Base-by-base conservation (phyloP, 1,140 invertebrate genomes). In the Phymorhynchus buccinoides region DNA sequence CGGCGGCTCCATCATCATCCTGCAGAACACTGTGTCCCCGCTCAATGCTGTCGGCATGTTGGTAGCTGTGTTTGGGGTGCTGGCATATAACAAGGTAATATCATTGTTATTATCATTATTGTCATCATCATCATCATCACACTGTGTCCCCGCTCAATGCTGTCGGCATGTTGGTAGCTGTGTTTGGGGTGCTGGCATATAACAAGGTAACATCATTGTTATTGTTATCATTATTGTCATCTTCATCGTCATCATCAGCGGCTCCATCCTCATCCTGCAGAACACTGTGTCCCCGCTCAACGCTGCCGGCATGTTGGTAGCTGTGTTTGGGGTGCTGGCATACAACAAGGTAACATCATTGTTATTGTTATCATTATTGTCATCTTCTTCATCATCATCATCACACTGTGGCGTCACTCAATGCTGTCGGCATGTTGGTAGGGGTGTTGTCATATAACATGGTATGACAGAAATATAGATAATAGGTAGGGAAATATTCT, bases 311-410 rank as follows among this genome's bases (percentile, higher is more conserved):
- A 99, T 99, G 98, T 93, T 96, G 44, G 90, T 98, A 84, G 98
- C 98, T 4, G 96, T 98, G 85, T 94, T 96, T 82, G 98, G 98
- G 44, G 98, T 99, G 37, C 94, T 99, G 18, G 95, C 95, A 78
- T 99, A 99, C 93, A 99, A 99, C 87, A 93, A 93, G 93, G 93
- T 94, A 52, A n/a, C n/a, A n/a, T n/a, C n/a, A n/a, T n/a, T n/a
- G n/a, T n/a, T n/a, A n/a, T n/a, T n/a, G n/a, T n/a, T n/a, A n/a
- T n/a, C n/a, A n/a, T n/a, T n/a, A n/a, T n/a, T n/a, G 32, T n/a
- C n/a, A n/a, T n/a, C n/a, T n/a, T n/a, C n/a, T 97, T 99, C 87
- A 97, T 97, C 85, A 96, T 99, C 32, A 99, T 99, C 89, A 96
- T 95, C 32, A 99, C 94, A 98, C 98, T 2, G 97, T 99, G 1